A percentile compares a stretch with the other conserved stretches of the same genome.
phyloP scores from a whole-genome alignment of 2,797 vertebrate genomes.

The Phalloptychus januarius region DNA sequence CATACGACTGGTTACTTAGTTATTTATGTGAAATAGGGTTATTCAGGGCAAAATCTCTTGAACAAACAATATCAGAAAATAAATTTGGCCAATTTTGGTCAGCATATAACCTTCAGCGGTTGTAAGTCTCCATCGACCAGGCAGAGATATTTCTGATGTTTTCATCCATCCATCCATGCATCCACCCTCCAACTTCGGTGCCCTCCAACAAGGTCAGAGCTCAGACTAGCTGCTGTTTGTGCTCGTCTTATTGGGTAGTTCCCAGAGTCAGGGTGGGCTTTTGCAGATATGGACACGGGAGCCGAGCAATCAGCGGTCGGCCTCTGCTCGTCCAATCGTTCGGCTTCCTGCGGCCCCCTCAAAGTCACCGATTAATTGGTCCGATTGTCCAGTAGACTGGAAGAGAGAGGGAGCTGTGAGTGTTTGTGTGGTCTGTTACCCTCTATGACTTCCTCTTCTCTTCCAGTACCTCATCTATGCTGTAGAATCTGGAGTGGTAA shows the following conservation, averaged over 20 bases:
- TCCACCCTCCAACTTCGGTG: conserved; percentile 75
- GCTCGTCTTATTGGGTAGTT: conserved; percentile 82
- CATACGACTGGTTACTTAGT: background rate
- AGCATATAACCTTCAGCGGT: conserved; percentile 14
- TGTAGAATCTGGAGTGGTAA: conserved; percentile 5
- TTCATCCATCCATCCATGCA: conserved; percentile 85
- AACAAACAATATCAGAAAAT: background rate
- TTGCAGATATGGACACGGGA: conserved; percentile 79
- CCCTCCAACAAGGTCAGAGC: conserved; percentile 89
- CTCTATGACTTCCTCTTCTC: conserved; percentile 20
- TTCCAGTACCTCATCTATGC: conserved; percentile 13
- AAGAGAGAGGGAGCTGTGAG: conserved; percentile 63
- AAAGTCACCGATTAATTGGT: conserved; percentile 82
- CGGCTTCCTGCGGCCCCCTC: conserved; percentile 67
- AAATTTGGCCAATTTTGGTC: background rate
- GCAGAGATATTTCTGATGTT: conserved; percentile 84
- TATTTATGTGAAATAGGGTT: background rate
- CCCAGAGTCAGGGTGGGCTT: conserved; percentile 81
- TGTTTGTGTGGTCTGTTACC: conserved; percentile 32
- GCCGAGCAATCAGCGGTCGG: conserved; percentile 66
- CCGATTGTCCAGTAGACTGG: conserved; percentile 82
- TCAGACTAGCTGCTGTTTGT: conserved; percentile 81
- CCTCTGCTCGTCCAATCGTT: conserved; percentile 59
- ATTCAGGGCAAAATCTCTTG: background rate
- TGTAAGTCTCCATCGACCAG: conserved; percentile 83